phyloP scores from a whole-genome alignment of 2,797 vertebrate genomes.

The Cuculus canorus region DNA sequence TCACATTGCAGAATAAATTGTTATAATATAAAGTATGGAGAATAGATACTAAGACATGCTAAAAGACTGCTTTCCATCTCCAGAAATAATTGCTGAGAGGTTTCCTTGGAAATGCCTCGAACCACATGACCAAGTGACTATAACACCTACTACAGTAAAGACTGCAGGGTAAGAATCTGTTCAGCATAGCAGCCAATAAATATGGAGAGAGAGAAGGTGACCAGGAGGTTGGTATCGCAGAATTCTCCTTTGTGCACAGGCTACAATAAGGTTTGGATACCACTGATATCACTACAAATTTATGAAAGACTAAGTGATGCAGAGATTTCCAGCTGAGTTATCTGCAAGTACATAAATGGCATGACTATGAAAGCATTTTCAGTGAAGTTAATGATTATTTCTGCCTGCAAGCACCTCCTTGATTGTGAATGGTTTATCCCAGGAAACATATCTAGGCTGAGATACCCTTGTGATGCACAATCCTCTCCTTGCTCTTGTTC shows the following conservation, averaged over 20 bases:
- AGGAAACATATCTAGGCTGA: neutral
- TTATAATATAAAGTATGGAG: constrained; percentile 63
- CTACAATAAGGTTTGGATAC: neutral
- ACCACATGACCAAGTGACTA: constrained; percentile 36
- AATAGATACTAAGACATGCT: constrained; percentile 59
- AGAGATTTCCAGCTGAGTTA: neutral
- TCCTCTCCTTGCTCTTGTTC: neutral
- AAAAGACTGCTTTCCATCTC: constrained; percentile 63
- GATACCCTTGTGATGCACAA: neutral
- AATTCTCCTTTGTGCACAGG: neutral
- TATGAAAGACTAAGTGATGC: neutral
- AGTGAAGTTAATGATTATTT: neutral
- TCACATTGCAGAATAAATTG: constrained; percentile 75
- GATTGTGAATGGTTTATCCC: neutral
- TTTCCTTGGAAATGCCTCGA: constrained; percentile 72
- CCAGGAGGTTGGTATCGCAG: fast-evolving
- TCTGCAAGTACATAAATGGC: neutral
- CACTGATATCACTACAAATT: neutral
- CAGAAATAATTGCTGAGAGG: constrained; percentile 60
- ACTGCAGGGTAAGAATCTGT: neutral
- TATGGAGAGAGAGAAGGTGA: neutral
- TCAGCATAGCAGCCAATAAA: neutral
- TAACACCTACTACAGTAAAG: neutral
- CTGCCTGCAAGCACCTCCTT: neutral
- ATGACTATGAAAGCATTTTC: neutral